Evolutionary conservation across 2,888 invertebrate species (phyloP).

Genomic region (Megastigmus dorsalis): DNA sequence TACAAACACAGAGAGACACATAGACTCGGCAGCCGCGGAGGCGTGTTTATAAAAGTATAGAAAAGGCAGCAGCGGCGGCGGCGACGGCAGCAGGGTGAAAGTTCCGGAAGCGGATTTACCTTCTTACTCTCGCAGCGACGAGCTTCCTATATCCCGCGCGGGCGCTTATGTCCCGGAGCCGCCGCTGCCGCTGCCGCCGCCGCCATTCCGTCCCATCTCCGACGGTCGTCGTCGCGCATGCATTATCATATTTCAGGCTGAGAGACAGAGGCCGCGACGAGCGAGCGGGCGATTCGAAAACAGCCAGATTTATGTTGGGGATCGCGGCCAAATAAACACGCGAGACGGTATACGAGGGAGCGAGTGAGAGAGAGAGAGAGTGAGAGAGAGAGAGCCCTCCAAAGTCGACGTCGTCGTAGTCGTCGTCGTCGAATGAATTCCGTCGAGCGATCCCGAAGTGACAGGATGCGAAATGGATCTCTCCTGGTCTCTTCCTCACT

Average conservation of each 20-base stretch:
- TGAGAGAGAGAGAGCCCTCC: slow-evolving; percentile 29
- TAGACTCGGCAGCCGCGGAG: not conserved
- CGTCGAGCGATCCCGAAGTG: slow-evolving; percentile 55
- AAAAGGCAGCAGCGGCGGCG: too few species aligned
- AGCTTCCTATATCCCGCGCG: slow-evolving; percentile 45
- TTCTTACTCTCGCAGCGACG: slow-evolving; percentile 32
- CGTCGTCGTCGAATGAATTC: slow-evolving; percentile 57
- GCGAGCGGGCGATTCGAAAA: slow-evolving; percentile 62
- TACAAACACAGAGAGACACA: not conserved
- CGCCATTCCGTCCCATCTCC: not conserved
- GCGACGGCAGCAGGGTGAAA: slow-evolving; percentile 52
- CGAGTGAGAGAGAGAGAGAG: not conserved
- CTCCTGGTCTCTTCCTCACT: too few species aligned
- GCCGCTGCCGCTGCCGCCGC: not conserved
- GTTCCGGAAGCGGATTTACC: slow-evolving; percentile 55
- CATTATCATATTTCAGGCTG: slow-evolving; percentile 49
- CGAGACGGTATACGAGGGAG: slow-evolving; percentile 21
- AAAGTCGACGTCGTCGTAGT: too few species aligned
- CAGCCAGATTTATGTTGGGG: slow-evolving; percentile 71
- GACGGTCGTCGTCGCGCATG: slow-evolving; percentile 9
- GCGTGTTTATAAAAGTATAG: slow-evolving; percentile 34
- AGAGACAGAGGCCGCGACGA: not conserved
- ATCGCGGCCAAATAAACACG: slow-evolving; percentile 70
- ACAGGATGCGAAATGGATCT: slow-evolving; percentile 69
- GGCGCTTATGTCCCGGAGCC: too few species aligned